Conservation (phyloP, 2,888 invertebrate genomes). For the Noctuana brunneofusca region DNA sequence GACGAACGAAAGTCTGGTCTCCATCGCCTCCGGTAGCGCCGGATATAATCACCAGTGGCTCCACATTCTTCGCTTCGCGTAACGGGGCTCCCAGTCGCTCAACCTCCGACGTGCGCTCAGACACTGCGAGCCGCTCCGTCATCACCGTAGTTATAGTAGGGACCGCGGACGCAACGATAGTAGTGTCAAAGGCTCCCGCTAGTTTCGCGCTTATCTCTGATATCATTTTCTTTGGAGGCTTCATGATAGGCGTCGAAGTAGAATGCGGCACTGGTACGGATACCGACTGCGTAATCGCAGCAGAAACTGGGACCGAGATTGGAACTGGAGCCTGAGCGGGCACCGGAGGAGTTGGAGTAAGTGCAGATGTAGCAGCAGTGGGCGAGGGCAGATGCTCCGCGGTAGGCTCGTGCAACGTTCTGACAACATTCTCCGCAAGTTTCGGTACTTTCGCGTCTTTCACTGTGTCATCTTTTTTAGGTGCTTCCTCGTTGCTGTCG, state of each 20-base stretch:
- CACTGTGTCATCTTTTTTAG: slow-evolving; percentile 57
- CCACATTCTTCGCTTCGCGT: slow-evolving; percentile 31
- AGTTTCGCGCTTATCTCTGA: slow-evolving; percentile 72
- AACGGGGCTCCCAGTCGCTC: slow-evolving; percentile 39
- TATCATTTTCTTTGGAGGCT: slow-evolving; percentile 74
- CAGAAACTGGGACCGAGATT: slow-evolving; percentile 37
- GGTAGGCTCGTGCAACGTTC: slow-evolving; percentile 36
- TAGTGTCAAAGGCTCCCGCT: slow-evolving; percentile 64
- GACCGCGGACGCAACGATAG: slow-evolving; percentile 40
- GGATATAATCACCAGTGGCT: slow-evolving; percentile 27
- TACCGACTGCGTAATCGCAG: neutral
- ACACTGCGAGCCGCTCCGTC: slow-evolving; percentile 26
- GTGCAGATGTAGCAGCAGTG: slow-evolving; percentile 32
- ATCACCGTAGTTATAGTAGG: slow-evolving; percentile 23
- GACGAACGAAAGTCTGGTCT: slow-evolving; percentile 45
- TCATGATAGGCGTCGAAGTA: slow-evolving; percentile 64
- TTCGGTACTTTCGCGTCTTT: slow-evolving; percentile 61
- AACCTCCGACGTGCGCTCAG: slow-evolving; percentile 30
- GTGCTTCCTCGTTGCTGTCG: slow-evolving; percentile 83
- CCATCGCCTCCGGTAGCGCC: slow-evolving; percentile 43
- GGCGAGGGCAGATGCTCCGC: neutral
- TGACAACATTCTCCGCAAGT: slow-evolving; percentile 30
- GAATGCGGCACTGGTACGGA: slow-evolving; percentile 16
- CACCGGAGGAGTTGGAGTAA: slow-evolving; percentile 35
- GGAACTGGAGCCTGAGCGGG: slow-evolving; percentile 39